phyloP scores from a whole-genome alignment of 1,140 invertebrate species.

The Drosophila orosa region DNA sequence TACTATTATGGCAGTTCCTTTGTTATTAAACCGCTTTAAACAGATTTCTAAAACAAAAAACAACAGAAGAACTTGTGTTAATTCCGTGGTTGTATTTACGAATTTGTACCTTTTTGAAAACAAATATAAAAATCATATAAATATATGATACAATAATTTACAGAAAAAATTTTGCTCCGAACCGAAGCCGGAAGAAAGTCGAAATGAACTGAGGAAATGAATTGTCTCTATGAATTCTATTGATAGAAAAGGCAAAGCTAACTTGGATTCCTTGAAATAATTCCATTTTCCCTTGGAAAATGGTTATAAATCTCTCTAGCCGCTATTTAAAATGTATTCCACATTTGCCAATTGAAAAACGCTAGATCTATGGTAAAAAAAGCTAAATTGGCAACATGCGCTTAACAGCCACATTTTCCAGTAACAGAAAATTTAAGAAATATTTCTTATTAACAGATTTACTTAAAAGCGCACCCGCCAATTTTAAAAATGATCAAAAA shows the following conservation, averaged over 20 bases:
- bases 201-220: not conserved
- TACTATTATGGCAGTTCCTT: too few relatives aligned
- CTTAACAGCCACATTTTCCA: not conserved
- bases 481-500: not conserved
- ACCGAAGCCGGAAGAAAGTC: not conserved
- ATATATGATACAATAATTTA: too few relatives aligned
- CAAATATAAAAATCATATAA: not conserved
- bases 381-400: not conserved
- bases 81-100: not conserved
- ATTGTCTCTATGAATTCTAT: too few relatives aligned
- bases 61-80: not conserved
- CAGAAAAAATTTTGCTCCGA: not conserved
- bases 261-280: not conserved
- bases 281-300: rapidly evolving
- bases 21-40: not conserved
- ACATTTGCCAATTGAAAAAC: too few relatives aligned
- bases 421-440: not conserved
- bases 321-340: too few relatives aligned
- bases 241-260: not conserved
- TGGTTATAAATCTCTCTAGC: too few relatives aligned
- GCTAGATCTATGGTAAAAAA: not conserved
- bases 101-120: not conserved
- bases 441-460: not conserved
- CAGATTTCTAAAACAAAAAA: not conserved
- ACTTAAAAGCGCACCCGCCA: slow-evolving; percentile 3